Evolutionary conservation across 2,113 vertebrate species (phyloP).

Genomic region (Gadus chalcogrammus): DNA sequence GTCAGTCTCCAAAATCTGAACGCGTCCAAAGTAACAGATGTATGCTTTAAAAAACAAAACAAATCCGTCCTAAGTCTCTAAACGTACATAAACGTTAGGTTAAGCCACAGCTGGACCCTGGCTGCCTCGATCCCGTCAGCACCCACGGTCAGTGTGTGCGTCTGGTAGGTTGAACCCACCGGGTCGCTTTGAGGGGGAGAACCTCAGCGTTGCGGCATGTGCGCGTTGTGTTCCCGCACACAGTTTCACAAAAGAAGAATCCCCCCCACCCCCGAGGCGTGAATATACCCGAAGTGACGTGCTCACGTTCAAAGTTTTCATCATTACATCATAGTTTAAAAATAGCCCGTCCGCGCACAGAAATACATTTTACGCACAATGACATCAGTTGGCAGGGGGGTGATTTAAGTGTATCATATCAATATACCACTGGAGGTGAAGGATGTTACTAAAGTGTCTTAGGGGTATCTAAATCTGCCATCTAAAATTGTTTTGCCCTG

Average conservation of each 20-base stretch:
- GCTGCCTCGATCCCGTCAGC: no score
- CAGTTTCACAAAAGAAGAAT: neutral
- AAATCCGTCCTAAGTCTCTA: no score
- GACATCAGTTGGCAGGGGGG: constrained; percentile 60
- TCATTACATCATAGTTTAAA: constrained; percentile 75
- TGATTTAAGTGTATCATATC: neutral
- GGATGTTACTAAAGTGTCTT: neutral
- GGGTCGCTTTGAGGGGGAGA: no score
- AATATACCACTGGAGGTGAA: neutral
- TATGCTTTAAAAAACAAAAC: no score
- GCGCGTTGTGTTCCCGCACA: constrained; percentile 11
- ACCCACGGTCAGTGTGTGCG: no score
- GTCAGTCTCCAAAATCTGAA: no score
- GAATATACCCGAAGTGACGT: constrained; percentile 55
- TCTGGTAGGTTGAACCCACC: no score
- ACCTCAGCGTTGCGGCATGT: constrained; percentile 33
- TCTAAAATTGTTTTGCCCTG: no score
- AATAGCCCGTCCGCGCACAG: constrained; percentile 59
- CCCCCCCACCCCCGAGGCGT: constrained; percentile 41
- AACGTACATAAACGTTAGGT: no score
- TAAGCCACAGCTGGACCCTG: no score
- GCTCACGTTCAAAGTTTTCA: constrained; percentile 65
- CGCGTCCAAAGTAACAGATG: no score
- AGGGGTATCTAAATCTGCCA: neutral
- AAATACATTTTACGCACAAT: constrained; percentile 67